Base-by-base conservation (phyloP, 2,113 vertebrate genomes). In the Xyrauchen texanus region DNA sequence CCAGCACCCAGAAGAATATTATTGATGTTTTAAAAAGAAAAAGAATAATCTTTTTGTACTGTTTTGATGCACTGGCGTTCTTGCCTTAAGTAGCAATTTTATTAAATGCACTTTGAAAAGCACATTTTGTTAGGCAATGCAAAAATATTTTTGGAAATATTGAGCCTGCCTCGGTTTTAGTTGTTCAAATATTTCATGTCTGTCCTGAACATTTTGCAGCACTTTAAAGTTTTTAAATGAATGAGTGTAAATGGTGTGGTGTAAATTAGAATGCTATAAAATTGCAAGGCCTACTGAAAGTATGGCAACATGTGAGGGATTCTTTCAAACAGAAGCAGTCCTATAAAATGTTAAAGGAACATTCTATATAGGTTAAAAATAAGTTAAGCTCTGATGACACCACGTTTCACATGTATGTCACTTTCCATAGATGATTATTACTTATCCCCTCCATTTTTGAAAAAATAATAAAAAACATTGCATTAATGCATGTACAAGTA, bases 171-270 rank as follows among this genome's bases (percentile, higher is more conserved):
- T 57, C 44, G 52, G 47, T 74, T 34, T 74, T 34, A 10, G 45
- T 73, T 4, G 11, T 74, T 74, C 62, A 7, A 62, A 74, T 63
- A 63, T 51, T 74, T 74, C 8, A 63, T 74, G 71, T 51, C 4
- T 74, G 34, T 51, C 34, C 4, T 0, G 46, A 62, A 51, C 58
- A 51, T 13, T 61, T 21, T 63, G 60, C 12, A 63, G 16, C 45
- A 63, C 58, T 62, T 74, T 51, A 74, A 74, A 51, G 45, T 9
- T 62, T 34, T 16, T 11, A 72, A 60, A 72, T 60, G 12, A 46
- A 42, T 15, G 8, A 6, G 62, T 15, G 49, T 62, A 70, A 70
- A 11, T 57, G 12, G 15, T 4, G 4, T n/a, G 7, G 60, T 49
- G 58, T 34, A 42, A 74, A 63, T 63, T 34, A 62, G 11, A 58